These are phyloP conservation scores for Chitala chitala DNA, from an alignment of 2,113 vertebrate species.

Conservation along the genomic window DNA sequence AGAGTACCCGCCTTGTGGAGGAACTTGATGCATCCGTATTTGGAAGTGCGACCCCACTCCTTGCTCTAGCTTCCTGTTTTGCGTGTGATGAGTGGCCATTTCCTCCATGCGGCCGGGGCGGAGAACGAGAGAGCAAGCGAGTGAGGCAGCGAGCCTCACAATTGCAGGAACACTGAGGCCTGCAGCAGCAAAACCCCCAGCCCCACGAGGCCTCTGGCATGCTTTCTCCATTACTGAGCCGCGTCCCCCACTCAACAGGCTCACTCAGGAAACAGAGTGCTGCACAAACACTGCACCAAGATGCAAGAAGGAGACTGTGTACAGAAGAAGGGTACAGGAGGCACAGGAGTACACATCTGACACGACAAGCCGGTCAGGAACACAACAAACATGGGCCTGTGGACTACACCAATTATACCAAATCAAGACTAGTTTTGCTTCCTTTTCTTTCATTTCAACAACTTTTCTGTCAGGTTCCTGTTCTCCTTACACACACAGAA, in stretches of 20 bases:
- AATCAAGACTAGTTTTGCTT: too few species aligned
- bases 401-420: too few species aligned
- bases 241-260: slow-evolving; percentile 46
- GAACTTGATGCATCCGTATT: not conserved
- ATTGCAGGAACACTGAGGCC: slow-evolving; percentile 16
- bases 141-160: too few species aligned
- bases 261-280: slow-evolving; percentile 45
- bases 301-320: not conserved
- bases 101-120: slow-evolving; percentile 50
- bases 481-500: too few species aligned
- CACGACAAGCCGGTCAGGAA: too few species aligned
- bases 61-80: slow-evolving; percentile 56
- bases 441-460: too few species aligned
- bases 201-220: slow-evolving; percentile 37
- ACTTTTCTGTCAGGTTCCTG: too few species aligned
- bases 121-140: too few species aligned
- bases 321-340: not conserved
- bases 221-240: slow-evolving; percentile 54
- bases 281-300: slow-evolving; percentile 53
- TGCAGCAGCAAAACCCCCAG: not conserved
- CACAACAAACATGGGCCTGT: too few species aligned
- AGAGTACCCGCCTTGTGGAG: not conserved
- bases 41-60: slow-evolving; percentile 10
- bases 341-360: not conserved
- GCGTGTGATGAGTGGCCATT: slow-evolving; percentile 37